phyloP scores from a whole-genome alignment of 1,140 invertebrate species.

The Trypoxylus dichotomus region DNA sequence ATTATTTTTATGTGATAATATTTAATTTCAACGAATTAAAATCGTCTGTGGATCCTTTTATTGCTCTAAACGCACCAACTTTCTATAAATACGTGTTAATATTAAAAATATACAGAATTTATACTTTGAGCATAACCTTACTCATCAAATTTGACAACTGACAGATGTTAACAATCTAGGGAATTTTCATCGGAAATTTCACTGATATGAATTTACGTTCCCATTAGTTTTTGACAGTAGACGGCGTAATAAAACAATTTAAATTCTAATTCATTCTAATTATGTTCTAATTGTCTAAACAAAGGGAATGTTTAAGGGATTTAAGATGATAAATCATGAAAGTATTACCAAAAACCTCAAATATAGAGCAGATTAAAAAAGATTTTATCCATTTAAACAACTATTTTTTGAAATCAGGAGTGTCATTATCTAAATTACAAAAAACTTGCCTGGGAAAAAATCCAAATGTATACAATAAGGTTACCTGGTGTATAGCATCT shows the following conservation, averaged over 20 bases:
- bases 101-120: not conserved
- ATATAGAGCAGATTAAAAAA: slow-evolving; percentile 27
- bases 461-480: not conserved
- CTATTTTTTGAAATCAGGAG: slow-evolving; percentile 26
- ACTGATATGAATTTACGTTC: too few relatives aligned
- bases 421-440: not conserved
- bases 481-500: not conserved
- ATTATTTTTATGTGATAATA: slow-evolving; percentile 53
- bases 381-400: slow-evolving; percentile 30
- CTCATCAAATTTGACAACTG: not conserved
- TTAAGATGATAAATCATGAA: slow-evolving; percentile 4
- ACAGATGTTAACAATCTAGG: not conserved
- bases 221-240: too few relatives aligned
- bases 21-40: not conserved
- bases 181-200: too few relatives aligned
- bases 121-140: not conserved
- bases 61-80: not conserved
- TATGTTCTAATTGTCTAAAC: not conserved
- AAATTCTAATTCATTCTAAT: too few relatives aligned
- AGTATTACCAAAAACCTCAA: not conserved
- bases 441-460: not conserved
- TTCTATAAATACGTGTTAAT: not conserved
- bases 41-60: not conserved
- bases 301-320: not conserved
- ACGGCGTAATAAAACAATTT: too few relatives aligned